Conservation (phyloP, 2,797 vertebrate genomes). For the Microtus agrestis region DNA sequence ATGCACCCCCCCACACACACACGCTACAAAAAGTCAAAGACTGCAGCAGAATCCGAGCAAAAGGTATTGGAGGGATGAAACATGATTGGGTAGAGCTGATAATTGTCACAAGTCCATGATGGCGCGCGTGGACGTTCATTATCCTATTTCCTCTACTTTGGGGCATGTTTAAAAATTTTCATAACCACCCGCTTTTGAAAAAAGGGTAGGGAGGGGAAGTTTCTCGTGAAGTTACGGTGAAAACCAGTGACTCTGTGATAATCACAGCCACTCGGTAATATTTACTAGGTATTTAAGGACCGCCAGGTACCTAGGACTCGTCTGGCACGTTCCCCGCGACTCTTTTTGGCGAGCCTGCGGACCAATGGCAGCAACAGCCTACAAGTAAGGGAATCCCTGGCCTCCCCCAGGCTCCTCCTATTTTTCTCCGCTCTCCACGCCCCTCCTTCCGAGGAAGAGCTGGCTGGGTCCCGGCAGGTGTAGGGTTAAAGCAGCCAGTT, state of each 20-base stretch:
- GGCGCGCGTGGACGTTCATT: not conserved
- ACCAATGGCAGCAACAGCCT: constrained; percentile 36
- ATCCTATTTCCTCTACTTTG: not conserved
- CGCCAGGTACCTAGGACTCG: not conserved
- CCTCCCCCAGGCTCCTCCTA: constrained; percentile 54
- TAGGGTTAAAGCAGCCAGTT: constrained; percentile 71
- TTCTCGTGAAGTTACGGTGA: not conserved
- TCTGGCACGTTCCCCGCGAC: not conserved
- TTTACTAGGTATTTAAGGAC: not conserved
- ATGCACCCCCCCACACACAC: not conserved
- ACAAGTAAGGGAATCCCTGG: constrained; percentile 72
- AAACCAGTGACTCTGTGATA: not conserved
- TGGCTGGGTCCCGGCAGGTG: constrained; percentile 60
- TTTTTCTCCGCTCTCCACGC: constrained; percentile 44
- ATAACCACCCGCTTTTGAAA: constrained; percentile 27
- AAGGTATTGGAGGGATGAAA: not conserved
- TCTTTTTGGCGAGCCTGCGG: not conserved
- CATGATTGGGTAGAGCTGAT: not conserved
- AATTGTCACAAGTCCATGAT: not conserved
- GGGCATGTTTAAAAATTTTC: constrained; percentile 14
- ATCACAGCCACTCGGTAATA: not conserved
- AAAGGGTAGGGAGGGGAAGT: not conserved
- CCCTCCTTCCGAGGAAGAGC: constrained; percentile 36
- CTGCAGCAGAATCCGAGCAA: not conserved
- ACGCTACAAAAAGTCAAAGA: not conserved